Evolutionary conservation across 1,140 invertebrate genomes (phyloP).

Genomic region (Scaptodrosophila lebanonensis): DNA sequence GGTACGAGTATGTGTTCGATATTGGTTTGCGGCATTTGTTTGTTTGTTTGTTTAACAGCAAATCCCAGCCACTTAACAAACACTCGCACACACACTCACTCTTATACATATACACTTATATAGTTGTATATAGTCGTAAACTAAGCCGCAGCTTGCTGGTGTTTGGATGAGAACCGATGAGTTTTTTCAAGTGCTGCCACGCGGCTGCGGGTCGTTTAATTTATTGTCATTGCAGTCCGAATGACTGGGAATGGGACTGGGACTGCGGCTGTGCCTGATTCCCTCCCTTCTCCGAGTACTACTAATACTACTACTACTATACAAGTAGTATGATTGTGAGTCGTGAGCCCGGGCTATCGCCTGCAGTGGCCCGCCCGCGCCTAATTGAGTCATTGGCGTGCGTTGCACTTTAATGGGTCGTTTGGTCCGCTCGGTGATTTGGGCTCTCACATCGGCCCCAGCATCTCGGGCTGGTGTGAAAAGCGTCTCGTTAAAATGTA

Average conservation of each 20-base stretch:
- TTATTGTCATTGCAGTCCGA: slow-evolving; percentile 52
- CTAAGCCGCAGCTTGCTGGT: slow-evolving; percentile 27
- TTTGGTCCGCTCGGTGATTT: slow-evolving; percentile 36
- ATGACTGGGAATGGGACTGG: slow-evolving; percentile 43
- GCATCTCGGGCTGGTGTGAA: slow-evolving; percentile 42
- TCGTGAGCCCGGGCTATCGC: too few species aligned
- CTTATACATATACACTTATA: slow-evolving; percentile 8
- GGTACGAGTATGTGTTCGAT: neutral
- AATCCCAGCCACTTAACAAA: slow-evolving; percentile 49
- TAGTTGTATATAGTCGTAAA: slow-evolving; percentile 20
- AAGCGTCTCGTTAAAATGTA: slow-evolving; percentile 58
- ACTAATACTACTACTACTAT: too few species aligned
- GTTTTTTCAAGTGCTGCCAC: slow-evolving; percentile 63
- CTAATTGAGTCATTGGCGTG: slow-evolving; percentile 72
- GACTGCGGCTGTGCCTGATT: too few species aligned
- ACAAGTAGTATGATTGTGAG: too few species aligned
- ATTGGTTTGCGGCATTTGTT: slow-evolving; percentile 6
- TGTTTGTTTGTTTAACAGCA: slow-evolving; percentile 40
- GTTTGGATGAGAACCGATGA: slow-evolving; percentile 39
- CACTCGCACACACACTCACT: slow-evolving; percentile 16
- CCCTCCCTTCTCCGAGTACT: too few species aligned
- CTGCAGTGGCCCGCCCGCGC: slow-evolving; percentile 8
- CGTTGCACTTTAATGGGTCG: slow-evolving; percentile 43
- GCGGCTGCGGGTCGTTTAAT: slow-evolving; percentile 64
- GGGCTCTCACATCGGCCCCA: slow-evolving; percentile 23